Conservation (phyloP, 2,113 vertebrate species). For the Dendropsophus ebraccatus region DNA sequence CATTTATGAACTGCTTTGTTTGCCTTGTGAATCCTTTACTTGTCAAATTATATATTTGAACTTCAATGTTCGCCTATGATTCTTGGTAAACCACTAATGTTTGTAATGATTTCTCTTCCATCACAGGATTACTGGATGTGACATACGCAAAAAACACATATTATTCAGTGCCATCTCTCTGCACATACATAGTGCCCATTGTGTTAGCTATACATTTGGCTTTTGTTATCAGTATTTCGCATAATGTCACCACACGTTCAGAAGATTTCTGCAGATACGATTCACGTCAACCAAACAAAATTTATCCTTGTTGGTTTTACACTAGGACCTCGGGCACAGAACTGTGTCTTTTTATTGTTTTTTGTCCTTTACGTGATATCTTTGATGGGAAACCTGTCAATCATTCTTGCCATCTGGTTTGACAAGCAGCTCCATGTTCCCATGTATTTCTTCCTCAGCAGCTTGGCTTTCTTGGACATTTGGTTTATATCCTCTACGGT, state of each 20-base stretch:
- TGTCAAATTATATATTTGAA: no score
- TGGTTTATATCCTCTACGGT: no score
- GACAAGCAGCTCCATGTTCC: background rate
- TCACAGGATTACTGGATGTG: background rate
- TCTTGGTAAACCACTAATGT: no score
- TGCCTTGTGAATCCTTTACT: no score
- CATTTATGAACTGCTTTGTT: no score
- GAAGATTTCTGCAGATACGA: background rate
- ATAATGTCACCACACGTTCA: background rate
- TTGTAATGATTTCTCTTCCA: background rate
- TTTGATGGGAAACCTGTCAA: constrained; percentile 13
- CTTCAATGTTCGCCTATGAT: no score
- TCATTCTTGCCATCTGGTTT: constrained; percentile 20
- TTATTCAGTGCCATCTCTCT: background rate
- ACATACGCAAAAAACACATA: background rate
- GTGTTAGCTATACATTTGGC: no score
- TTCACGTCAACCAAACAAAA: background rate
- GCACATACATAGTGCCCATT: background rate
- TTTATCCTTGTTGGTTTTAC: constrained; percentile 35
- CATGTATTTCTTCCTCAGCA: no score
- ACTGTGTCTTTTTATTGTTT: background rate
- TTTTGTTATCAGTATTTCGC: background rate
- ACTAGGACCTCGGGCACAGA: background rate
- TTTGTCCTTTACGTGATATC: constrained; percentile 25
- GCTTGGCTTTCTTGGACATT: no score